Evolutionary conservation across 2,113 vertebrate genomes (phyloP).

Genomic region (Podarcis muralis): DNA sequence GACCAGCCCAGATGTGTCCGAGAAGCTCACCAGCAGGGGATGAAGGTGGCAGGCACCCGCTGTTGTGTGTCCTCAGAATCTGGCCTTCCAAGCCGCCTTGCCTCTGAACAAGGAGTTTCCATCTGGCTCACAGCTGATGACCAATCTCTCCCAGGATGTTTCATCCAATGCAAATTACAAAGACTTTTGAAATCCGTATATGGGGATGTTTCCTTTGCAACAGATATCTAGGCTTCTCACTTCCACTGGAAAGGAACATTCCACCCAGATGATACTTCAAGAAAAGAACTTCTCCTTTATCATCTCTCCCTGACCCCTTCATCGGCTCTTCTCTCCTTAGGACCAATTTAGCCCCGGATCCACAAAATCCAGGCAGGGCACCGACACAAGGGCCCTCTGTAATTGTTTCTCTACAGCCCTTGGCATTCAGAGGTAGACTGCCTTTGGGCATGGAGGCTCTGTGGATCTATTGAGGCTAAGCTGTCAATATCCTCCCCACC

Average conservation of each 20-base stretch:
- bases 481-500: neutral
- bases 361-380: neutral
- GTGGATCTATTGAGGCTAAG: neutral
- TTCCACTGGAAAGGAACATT: neutral
- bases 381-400: neutral
- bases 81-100: neutral
- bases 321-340: neutral
- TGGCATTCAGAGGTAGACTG: neutral
- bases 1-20: neutral
- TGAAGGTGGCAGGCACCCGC: too few species aligned
- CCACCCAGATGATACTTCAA: neutral
- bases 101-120: neutral
- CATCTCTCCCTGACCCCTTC: too few species aligned
- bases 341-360: neutral
- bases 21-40: neutral
- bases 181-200: neutral
- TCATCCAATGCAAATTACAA: too few species aligned
- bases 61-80: neutral
- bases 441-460: neutral
- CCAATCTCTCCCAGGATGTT: neutral
- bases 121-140: neutral
- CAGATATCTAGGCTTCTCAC: fast-evolving
- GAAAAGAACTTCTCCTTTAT: neutral
- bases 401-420: too few species aligned
- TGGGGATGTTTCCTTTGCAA: neutral